phyloP scores from a whole-genome alignment of 2,113 vertebrate species.

The Chrysemys picta region DNA sequence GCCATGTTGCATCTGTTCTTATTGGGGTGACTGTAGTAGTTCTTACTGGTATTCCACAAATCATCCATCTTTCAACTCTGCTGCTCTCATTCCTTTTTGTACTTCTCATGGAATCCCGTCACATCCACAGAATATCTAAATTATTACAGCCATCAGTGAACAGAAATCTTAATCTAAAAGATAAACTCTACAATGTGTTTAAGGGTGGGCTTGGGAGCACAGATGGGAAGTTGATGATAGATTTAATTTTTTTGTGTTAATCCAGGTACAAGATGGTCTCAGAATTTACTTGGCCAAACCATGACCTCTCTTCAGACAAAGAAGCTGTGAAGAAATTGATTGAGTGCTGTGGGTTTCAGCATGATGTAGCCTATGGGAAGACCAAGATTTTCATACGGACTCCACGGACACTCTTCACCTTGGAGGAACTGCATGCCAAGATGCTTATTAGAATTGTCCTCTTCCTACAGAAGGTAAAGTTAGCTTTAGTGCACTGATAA shows the following conservation, averaged over 20 bases:
- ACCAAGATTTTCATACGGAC: constrained; percentile 98
- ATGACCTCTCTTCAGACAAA: constrained; percentile 90
- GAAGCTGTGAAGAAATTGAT: constrained; percentile 91
- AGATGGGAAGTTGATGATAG: rapidly evolving
- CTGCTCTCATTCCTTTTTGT: neutral
- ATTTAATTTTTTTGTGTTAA: neutral
- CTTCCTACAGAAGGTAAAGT: constrained; percentile 96
- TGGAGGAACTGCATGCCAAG: constrained; percentile 92
- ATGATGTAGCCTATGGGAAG: constrained; percentile 94
- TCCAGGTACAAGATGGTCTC: constrained; percentile 98
- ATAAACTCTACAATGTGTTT: neutral
- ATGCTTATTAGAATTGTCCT: constrained; percentile 95
- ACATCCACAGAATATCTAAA: neutral
- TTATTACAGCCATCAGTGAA: neutral
- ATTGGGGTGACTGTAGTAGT: neutral
- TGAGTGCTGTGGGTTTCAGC: constrained; percentile 89
- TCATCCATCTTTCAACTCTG: neutral
- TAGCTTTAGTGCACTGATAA: rapidly evolving
- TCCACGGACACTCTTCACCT: constrained; percentile 91
- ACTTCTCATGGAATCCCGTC: neutral
- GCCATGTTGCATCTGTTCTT: rapidly evolving
- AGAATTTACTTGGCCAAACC: constrained; percentile 97
- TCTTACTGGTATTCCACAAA: neutral
- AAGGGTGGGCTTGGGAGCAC: neutral
- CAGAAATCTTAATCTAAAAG: neutral